Evolutionary conservation across 2,797 vertebrate genomes (phyloP), one percentile per base, ranked within the genome.

Genomic region (Pipistrellus nathusii): DNA sequence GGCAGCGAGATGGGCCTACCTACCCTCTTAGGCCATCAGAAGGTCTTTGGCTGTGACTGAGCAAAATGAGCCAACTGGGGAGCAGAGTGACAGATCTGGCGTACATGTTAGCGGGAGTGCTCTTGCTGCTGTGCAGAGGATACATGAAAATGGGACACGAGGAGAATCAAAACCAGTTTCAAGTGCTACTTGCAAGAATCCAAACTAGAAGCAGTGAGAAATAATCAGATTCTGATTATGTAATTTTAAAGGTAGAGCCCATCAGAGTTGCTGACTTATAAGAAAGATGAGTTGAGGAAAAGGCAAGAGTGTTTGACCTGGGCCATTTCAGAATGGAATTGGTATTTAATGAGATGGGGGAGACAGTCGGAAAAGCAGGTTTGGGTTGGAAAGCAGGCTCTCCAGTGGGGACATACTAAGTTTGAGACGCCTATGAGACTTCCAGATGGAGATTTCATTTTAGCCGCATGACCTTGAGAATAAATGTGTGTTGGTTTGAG

Each of bases 211-310:
- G 12, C 15, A 30, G 27, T 38, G 23, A 51, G 51, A 83, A 91
- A 66, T 35, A 88, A 62, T 46, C 64, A 32, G 62, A 62, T 90
- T 32, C 15, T 55, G 27, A 48, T 72, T 25, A 48, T 69, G n/a
- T 51, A 64, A 75, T 83, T 95, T 71, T 92, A 86, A 93, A 86
- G 62, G 78, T 32, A 68, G 68, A 86, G 68, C 20, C 53, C 38
- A 46, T 25, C 35, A 5, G 57, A 80, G 80, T 90, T 78, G 64
- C 48, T 86, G 35, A n/a, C 32, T 46, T 51, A 14, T 41, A 59
- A 94, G n/a, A 66, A 46, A 93, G 51, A 87, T 10, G 18, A 82
- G 15, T 38, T 53, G 21, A 86, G 41, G 51, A 30, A 1, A 2
- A 59, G 48, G 35, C 21, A 10, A 53, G 44, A 62, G 73, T 12